Percentiles rank a stretch among this genome's conserved stretches.
These are phyloP conservation scores for Chromobotia macracanthus DNA, from an alignment of 2,797 vertebrate species.

Conservation along the genomic window DNA sequence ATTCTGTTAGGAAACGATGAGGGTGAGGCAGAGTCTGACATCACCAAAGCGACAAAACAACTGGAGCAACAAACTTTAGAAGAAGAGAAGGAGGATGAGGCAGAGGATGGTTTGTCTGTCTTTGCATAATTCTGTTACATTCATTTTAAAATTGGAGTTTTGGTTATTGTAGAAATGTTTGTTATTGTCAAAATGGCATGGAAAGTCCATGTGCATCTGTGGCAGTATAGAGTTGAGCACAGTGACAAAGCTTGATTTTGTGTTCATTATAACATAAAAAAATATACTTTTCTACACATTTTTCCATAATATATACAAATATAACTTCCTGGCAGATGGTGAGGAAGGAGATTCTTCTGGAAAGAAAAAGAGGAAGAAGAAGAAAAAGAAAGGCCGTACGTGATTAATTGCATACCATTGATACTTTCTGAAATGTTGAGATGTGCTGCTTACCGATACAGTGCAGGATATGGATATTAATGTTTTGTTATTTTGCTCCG, in stretches of 20 bases:
- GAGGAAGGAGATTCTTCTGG: constrained; percentile 90
- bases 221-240: too few species aligned
- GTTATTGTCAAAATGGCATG: too few species aligned
- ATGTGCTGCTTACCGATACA: background rate
- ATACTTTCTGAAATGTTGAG: background rate
- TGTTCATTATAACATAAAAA: too few species aligned
- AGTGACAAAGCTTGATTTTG: too few species aligned
- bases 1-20: constrained; percentile 82
- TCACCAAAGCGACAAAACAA: constrained; percentile 85
- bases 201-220: too few species aligned
- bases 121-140: background rate
- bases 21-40: constrained; percentile 74
- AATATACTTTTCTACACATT: too few species aligned
- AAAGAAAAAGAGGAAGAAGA: constrained; percentile 97
- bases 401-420: constrained; percentile 36
- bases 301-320: too few species aligned
- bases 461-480: background rate
- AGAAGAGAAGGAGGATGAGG: constrained; percentile 90
- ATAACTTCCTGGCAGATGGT: constrained; percentile 80
- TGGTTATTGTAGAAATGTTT: too few species aligned
- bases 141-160: too few species aligned
- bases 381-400: constrained; percentile 97
- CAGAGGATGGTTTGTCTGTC: constrained; percentile 85
- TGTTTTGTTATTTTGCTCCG: background rate
- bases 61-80: constrained; percentile 90